phyloP scores from a whole-genome alignment of 1,140 invertebrate genomes.

The Drosophila lacteicornis region DNA sequence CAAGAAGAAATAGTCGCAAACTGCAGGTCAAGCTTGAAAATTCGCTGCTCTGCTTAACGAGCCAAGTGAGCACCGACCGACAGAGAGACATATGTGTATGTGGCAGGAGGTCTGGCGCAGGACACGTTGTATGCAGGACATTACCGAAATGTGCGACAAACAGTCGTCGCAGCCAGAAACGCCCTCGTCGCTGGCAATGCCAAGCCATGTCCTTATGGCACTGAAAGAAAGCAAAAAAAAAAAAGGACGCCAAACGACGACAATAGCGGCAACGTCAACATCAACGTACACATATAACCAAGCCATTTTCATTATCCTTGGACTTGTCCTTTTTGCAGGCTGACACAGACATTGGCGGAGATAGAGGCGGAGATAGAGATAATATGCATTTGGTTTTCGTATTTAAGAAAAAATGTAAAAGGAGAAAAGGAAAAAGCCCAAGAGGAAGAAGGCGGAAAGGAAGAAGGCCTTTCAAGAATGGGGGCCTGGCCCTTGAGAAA shows the following conservation, averaged over 20 bases:
- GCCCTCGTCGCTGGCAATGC: constrained; percentile 36
- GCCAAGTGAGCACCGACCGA: constrained; percentile 10
- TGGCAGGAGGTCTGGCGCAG: constrained; percentile 11
- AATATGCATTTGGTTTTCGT: constrained; percentile 69
- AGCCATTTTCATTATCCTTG: constrained; percentile 78
- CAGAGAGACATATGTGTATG: constrained; percentile 5
- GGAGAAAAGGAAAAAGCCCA: constrained; percentile 9
- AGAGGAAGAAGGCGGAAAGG: constrained; percentile 8
- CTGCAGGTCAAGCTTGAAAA: constrained; percentile 38
- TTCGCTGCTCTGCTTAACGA: constrained; percentile 45
- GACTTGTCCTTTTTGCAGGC: constrained; percentile 60
- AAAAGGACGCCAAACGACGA: constrained; percentile 34
- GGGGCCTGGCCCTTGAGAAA: constrained; percentile 18
- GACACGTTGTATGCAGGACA: constrained; percentile 36
- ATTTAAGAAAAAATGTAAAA: constrained; percentile 58
- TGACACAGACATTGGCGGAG: constrained; percentile 43
- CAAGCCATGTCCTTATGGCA: constrained; percentile 33
- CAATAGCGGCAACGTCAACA: constrained; percentile 55
- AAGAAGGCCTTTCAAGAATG: constrained; percentile 40
- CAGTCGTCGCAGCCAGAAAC: constrained; percentile 41
- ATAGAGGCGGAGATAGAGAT: constrained; percentile 39
- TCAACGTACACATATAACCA: constrained; percentile 42
- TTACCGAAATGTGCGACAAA: constrained; percentile 60
- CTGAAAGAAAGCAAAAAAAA: constrained; percentile 20
- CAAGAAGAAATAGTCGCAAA: constrained; percentile 1